phyloP scores from a whole-genome alignment of 2,113 vertebrate species.

The Pyxicephalus adspersus region DNA sequence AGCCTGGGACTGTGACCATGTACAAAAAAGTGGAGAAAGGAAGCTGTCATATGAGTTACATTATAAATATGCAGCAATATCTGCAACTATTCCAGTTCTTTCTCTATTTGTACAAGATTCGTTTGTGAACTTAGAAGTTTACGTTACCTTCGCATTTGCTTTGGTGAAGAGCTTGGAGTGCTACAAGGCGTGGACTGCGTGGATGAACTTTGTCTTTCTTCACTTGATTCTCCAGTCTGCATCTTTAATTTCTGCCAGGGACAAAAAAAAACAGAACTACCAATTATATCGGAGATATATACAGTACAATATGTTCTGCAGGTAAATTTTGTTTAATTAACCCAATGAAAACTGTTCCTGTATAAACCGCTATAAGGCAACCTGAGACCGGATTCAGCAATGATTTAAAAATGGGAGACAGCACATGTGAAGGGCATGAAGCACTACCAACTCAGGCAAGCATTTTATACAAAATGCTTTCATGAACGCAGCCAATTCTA shows the following conservation, averaged over 20 bases:
- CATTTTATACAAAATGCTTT: no score
- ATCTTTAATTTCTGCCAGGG: constrained; percentile 86
- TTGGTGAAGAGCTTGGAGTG: constrained; percentile 86
- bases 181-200: constrained; percentile 84
- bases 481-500: no score
- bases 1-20: no score
- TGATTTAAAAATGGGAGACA: accelerated
- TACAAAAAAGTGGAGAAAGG: no score
- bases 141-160: constrained; percentile 79
- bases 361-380: constrained; percentile 14
- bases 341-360: not conserved
- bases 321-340: not conserved
- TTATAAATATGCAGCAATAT: no score
- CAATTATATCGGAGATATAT: not conserved
- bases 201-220: constrained; percentile 85
- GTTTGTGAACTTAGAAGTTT: no score
- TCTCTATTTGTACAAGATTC: no score
- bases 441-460: no score
- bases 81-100: no score
- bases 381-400: not conserved
- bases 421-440: not conserved
- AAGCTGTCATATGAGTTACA: no score
- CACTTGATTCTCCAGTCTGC: constrained; percentile 81
- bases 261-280: constrained; percentile 23
- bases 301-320: not conserved